These are phyloP conservation scores for Sciurus vulgaris DNA, from an alignment of 2,797 vertebrate genomes.

Conservation along the genomic window DNA sequence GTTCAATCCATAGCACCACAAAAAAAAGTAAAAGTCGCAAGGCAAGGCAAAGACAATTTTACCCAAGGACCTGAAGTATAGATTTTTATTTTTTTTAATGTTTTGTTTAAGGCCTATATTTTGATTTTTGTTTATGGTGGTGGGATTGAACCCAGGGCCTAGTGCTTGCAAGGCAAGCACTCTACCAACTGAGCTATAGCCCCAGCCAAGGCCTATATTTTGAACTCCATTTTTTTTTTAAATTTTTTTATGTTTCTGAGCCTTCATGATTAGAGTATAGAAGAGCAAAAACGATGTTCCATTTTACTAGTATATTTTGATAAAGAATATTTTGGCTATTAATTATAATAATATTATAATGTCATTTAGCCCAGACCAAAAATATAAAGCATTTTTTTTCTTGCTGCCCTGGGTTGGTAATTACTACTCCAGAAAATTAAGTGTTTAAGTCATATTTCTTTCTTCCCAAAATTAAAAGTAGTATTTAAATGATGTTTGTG, in stretches of 20 bases:
- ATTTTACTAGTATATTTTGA: background rate
- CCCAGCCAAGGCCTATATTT: background rate
- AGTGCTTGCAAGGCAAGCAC: too few species aligned
- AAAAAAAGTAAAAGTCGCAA: background rate
- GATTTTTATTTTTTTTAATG: background rate
- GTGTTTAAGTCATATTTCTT: background rate
- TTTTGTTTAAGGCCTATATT: slow-evolving; percentile 26
- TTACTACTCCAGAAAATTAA: slow-evolving; percentile 47
- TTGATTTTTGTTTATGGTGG: too few species aligned
- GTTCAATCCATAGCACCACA: background rate
- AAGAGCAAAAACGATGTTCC: slow-evolving; percentile 38
- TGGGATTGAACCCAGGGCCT: too few species aligned
- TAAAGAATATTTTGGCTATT: slow-evolving; percentile 1
- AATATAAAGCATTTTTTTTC: slow-evolving; percentile 41
- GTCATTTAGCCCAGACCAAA: slow-evolving; percentile 27
- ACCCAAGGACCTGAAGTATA: too few species aligned
- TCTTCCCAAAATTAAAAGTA: slow-evolving; percentile 1
- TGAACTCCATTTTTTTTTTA: slow-evolving; percentile 22
- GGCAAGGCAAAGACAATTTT: background rate
- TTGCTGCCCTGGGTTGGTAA: background rate
- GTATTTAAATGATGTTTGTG: background rate
- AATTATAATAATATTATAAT: background rate
- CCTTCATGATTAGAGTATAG: background rate
- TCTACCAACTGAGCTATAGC: too few species aligned
- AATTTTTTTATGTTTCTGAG: slow-evolving; percentile 31